Evolutionary conservation across 2,888 invertebrate species (phyloP).

Genomic region (Sarcophaga rosellei): DNA sequence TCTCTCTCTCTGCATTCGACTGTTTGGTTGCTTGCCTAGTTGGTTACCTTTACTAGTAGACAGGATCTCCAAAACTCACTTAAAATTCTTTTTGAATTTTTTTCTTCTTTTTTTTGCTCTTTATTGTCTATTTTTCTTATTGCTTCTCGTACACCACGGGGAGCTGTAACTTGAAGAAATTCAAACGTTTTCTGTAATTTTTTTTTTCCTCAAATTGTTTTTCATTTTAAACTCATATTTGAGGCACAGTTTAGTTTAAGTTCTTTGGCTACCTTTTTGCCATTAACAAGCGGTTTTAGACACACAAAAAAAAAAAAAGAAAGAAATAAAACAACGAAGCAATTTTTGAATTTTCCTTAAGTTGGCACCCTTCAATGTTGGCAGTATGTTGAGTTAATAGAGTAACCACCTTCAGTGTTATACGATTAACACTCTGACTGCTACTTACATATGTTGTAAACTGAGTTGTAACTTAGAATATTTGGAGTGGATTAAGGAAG

Average conservation of each 20-base stretch:
- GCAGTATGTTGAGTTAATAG: neutral
- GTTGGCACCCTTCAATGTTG: conserved; percentile 64
- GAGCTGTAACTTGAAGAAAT: conserved; percentile 55
- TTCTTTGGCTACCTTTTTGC: conserved; percentile 60
- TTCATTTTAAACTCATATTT: conserved; percentile 47
- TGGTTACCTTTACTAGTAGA: too few relatives aligned
- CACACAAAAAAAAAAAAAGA: neutral
- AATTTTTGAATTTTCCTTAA: conserved; percentile 47
- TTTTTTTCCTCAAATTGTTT: neutral
- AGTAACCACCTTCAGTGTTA: conserved; percentile 4
- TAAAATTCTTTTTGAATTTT: conserved; percentile 17
- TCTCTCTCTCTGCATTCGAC: too few relatives aligned
- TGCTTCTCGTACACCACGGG: conserved; percentile 56
- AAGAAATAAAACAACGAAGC: neutral
- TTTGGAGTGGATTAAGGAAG: too few relatives aligned
- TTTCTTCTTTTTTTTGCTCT: neutral
- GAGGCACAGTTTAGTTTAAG: conserved; percentile 55
- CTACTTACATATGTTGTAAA: too few relatives aligned
- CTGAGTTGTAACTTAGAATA: too few relatives aligned
- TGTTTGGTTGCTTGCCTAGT: too few relatives aligned
- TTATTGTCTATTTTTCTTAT: conserved; percentile 37
- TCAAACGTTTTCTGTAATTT: conserved; percentile 30
- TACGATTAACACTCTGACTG: neutral
- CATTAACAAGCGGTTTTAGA: conserved; percentile 56
- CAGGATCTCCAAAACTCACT: conserved; percentile 21